Percentiles rank a stretch among this genome's conserved stretches.
Conservation (phyloP, 2,113 vertebrate species). For the Hippocampus comes region DNA sequence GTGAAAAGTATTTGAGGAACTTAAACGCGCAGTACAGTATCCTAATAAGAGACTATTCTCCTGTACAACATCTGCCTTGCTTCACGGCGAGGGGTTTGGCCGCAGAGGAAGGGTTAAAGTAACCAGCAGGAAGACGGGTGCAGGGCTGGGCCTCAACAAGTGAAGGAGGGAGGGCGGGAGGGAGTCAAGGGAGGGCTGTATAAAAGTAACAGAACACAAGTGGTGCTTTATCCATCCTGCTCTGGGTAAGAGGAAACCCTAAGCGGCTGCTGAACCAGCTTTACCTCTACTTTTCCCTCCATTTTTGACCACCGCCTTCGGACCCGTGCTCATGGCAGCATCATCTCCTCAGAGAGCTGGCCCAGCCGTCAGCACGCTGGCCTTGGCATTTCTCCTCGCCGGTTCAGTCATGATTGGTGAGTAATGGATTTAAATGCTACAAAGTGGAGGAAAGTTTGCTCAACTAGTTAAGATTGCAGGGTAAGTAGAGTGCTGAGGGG, state of each 20-base stretch:
- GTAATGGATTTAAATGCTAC: conserved; percentile 17
- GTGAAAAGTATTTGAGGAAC: conserved; percentile 16
- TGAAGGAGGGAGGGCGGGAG: conserved; percentile 14
- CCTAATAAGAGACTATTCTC: conserved; percentile 31
- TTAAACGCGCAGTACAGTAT: conserved; percentile 21
- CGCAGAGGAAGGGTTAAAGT: conserved; percentile 57
- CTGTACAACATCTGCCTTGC: conserved; percentile 33
- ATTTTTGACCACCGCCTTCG: conserved; percentile 27
- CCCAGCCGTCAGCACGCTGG: conserved; percentile 18
- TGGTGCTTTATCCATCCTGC: conserved; percentile 67
- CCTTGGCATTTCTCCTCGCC: conserved; percentile 41
- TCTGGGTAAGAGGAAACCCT: conserved; percentile 62
- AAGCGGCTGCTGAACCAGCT: conserved; percentile 48
- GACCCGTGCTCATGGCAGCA: conserved; percentile 59
- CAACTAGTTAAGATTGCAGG: conserved; percentile 7
- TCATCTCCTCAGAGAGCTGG: conserved; percentile 36
- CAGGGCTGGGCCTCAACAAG: conserved; percentile 53
- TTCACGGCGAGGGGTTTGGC: conserved; percentile 39
- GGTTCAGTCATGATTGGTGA: conserved; percentile 42
- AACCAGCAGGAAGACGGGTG: conserved; percentile 53
- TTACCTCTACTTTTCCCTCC: conserved; percentile 33
- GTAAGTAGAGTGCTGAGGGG: not conserved
- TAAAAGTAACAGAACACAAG: conserved; percentile 70
- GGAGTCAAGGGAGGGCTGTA: conserved; percentile 38
- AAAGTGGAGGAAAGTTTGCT: conserved; percentile 14